phyloP scores from a whole-genome alignment of 1,140 invertebrate species.

The Adelges cooleyi region DNA sequence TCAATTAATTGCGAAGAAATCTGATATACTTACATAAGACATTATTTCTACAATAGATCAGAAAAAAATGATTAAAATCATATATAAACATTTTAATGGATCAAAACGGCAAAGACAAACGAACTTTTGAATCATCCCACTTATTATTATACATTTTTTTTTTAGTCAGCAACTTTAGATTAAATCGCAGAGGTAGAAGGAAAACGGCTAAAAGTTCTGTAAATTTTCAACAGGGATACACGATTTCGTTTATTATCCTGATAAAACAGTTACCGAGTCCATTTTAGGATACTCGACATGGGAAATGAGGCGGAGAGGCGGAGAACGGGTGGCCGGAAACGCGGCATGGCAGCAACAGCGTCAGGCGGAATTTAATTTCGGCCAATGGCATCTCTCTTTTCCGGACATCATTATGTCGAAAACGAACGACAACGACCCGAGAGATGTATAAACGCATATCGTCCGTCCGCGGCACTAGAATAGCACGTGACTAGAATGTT shows the following conservation, averaged over 20 bases:
- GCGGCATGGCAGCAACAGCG: background rate
- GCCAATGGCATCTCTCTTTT: conserved; percentile 23
- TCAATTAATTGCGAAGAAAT: too few relatives aligned
- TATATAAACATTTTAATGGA: too few relatives aligned
- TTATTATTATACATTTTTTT: too few relatives aligned
- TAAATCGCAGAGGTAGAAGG: too few relatives aligned
- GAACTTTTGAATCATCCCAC: too few relatives aligned
- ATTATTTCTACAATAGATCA: too few relatives aligned
- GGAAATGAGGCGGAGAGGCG: background rate
- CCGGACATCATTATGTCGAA: conserved; percentile 25
- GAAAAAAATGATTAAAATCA: too few relatives aligned
- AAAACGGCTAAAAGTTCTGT: too few relatives aligned
- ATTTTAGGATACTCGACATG: background rate
- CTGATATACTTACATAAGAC: too few relatives aligned
- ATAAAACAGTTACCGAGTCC: background rate
- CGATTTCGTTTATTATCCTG: conserved; percentile 7
- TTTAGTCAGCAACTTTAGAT: too few relatives aligned
- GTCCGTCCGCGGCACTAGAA: background rate
- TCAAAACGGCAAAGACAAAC: too few relatives aligned
- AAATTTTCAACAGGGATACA: background rate
- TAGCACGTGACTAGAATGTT: conserved; percentile 16
- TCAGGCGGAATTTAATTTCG: conserved; percentile 24
- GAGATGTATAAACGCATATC: conserved; percentile 10
- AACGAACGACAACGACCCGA: conserved; percentile 12
- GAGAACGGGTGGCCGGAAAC: background rate